Percentiles rank a stretch among this genome's conserved stretches.
Conservation (phyloP, 2,888 invertebrate species). For the Lasius platythorax region DNA sequence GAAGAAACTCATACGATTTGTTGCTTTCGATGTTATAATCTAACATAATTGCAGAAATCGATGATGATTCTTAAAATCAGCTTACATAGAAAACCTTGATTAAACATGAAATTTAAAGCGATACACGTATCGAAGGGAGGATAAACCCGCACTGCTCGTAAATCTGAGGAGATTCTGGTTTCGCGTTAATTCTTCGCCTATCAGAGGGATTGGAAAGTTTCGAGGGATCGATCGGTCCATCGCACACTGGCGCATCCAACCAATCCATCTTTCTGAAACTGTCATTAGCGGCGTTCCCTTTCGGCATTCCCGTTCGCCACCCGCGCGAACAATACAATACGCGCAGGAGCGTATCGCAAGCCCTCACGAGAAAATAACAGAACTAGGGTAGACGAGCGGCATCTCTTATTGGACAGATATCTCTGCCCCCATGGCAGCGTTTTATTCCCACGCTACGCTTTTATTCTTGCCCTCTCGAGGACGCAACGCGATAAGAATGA, state of each 20-base stretch:
- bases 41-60: not conserved
- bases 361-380: conserved; percentile 56
- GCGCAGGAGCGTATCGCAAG: conserved; percentile 6
- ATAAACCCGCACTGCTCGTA: not conserved
- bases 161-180: conserved; percentile 19
- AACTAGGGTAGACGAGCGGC: not conserved
- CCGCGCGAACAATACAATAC: conserved; percentile 21
- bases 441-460: conserved; percentile 58
- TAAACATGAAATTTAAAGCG: not conserved
- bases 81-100: not conserved
- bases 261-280: conserved; percentile 34
- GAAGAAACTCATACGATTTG: not conserved
- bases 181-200: conserved; percentile 22
- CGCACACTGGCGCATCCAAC: conserved; percentile 10
- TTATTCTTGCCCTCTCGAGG: not conserved
- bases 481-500: conserved; percentile 52
- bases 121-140: not conserved
- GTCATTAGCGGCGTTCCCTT: conserved; percentile 43
- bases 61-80: not conserved
- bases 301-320: not conserved
- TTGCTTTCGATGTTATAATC: not conserved
- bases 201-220: conserved; percentile 14
- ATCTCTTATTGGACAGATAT: conserved; percentile 57
- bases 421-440: conserved; percentile 23
- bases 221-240: conserved; percentile 23